Conservation (phyloP, 2,797 vertebrate genomes). For the Craterocephalus amniculus region DNA sequence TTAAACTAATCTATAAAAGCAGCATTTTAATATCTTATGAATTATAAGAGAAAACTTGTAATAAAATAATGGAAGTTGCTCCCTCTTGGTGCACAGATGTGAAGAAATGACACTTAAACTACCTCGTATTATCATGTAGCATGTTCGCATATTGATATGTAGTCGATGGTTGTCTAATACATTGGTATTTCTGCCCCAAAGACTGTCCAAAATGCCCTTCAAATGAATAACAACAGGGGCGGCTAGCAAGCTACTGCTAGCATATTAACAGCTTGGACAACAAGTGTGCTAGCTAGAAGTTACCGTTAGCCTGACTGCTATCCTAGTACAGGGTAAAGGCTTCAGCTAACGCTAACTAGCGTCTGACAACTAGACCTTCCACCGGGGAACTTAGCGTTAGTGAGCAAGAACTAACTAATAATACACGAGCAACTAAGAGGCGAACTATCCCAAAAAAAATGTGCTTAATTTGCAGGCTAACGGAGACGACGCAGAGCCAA, state of each 20-base stretch:
- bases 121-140: background rate
- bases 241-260: slow-evolving; percentile 68
- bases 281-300: slow-evolving; percentile 65
- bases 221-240: slow-evolving; percentile 51
- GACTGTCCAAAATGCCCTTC: slow-evolving; percentile 35
- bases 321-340: background rate
- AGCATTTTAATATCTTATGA: background rate
- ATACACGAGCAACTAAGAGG: background rate
- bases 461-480: slow-evolving; percentile 47
- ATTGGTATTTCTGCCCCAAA: background rate
- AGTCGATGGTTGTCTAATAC: fast-evolving
- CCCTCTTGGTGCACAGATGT: background rate
- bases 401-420: background rate
- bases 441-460: background rate
- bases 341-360: background rate
- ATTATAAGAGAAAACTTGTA: slow-evolving; percentile 1
- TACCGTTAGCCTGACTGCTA: slow-evolving; percentile 60
- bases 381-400: too few species aligned
- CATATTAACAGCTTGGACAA: slow-evolving; percentile 49
- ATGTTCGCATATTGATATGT: too few species aligned
- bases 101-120: background rate
- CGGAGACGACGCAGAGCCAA: slow-evolving; percentile 36
- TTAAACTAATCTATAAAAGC: background rate
- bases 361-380: background rate
- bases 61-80: slow-evolving; percentile 8